Percentiles rank a stretch among this genome's conserved stretches.
phyloP scores from a whole-genome alignment of 2,113 vertebrate genomes.

The Trematocara unimaculatum region DNA sequence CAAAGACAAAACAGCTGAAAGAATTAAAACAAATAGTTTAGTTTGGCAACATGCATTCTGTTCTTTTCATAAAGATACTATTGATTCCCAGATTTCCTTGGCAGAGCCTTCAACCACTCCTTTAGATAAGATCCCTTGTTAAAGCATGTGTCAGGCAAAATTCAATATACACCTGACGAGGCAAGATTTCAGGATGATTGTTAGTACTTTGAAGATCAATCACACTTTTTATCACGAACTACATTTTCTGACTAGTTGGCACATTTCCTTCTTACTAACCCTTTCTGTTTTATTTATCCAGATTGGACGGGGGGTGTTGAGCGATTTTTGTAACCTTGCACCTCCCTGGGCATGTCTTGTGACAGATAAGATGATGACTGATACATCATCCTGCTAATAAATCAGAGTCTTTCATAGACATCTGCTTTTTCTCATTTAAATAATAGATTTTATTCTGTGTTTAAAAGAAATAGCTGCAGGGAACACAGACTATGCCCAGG shows the following conservation, averaged over 20 bases:
- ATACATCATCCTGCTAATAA: neutral
- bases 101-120: neutral
- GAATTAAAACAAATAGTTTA: neutral
- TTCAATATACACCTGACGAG: neutral
- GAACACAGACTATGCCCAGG: neutral
- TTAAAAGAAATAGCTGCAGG: conserved; percentile 12
- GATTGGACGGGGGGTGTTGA: neutral
- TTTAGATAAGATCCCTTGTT: neutral
- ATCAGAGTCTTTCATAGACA: neutral
- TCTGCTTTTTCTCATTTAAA: neutral
- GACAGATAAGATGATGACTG: neutral
- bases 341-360: neutral
- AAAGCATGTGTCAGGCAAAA: neutral
- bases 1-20: conserved; percentile 35
- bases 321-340: accelerated
- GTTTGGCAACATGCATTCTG: neutral
- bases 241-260: neutral
- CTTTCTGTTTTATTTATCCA: conserved; percentile 9
- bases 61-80: neutral
- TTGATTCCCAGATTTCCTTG: neutral
- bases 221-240: neutral
- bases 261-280: neutral
- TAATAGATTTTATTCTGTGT: neutral
- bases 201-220: neutral
- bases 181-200: neutral